Conservation (phyloP, 2,797 vertebrate genomes). For the Tenualosa ilisha region DNA sequence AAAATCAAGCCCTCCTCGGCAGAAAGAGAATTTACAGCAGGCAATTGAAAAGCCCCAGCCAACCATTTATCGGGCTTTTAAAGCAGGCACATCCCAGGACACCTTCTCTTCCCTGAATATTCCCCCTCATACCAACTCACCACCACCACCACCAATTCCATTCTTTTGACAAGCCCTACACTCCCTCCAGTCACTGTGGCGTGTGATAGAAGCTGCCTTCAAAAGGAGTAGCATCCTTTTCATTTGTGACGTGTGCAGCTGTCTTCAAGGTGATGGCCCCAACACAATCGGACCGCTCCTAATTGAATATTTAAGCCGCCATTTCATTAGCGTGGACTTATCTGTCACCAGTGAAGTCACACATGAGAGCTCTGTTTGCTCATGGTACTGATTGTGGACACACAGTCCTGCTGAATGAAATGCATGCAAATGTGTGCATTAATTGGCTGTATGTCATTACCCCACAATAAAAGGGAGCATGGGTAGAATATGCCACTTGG, state of each 20-base stretch:
- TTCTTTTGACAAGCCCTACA: neutral
- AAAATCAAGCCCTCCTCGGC: neutral
- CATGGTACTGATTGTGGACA: neutral
- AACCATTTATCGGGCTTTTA: slow-evolving; percentile 12
- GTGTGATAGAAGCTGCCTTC: neutral
- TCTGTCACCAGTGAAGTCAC: slow-evolving; percentile 23
- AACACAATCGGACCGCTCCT: slow-evolving; percentile 11
- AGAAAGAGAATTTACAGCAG: neutral
- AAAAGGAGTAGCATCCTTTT: slow-evolving; percentile 14
- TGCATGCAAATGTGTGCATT: slow-evolving; percentile 18
- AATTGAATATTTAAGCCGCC: slow-evolving; percentile 31
- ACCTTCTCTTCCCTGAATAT: neutral
- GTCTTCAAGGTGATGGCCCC: slow-evolving; percentile 23
- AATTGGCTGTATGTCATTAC: slow-evolving; percentile 22
- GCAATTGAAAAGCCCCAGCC: neutral
- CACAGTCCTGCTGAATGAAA: neutral
- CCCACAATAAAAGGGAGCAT: neutral
- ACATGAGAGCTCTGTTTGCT: neutral
- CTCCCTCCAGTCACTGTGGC: neutral
- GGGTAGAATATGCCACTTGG: neutral
- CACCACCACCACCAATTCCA: neutral
- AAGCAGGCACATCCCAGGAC: slow-evolving; percentile 17
- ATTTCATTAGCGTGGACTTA: slow-evolving; percentile 25
- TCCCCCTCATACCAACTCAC: neutral
- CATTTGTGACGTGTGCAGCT: slow-evolving; percentile 32